Conservation (phyloP, 2,888 invertebrate species). For the Eupithecia tripunctaria region DNA sequence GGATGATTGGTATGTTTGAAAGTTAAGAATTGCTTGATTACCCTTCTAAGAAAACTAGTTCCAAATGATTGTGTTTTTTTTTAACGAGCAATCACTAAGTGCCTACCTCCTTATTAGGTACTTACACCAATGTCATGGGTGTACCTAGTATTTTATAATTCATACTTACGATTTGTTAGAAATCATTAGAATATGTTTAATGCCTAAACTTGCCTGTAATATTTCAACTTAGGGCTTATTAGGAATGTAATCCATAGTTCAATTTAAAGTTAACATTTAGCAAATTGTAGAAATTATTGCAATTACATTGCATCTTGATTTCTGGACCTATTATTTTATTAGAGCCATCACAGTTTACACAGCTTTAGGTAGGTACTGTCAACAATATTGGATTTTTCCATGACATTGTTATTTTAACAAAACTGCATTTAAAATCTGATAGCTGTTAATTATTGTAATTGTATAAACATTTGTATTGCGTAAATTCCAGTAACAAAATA, state of each 20-base stretch:
- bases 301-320: slow-evolving; percentile 6
- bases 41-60: slow-evolving; percentile 31
- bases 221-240: slow-evolving; percentile 65
- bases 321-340: slow-evolving; percentile 45
- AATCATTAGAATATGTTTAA: slow-evolving; percentile 54
- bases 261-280: slow-evolving; percentile 60
- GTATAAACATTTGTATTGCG: slow-evolving; percentile 76
- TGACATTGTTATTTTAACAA: slow-evolving; percentile 75
- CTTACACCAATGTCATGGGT: slow-evolving; percentile 72
- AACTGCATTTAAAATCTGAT: slow-evolving; percentile 81
- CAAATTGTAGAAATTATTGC: slow-evolving; percentile 50
- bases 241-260: slow-evolving; percentile 69
- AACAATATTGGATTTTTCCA: slow-evolving; percentile 66
- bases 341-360: slow-evolving; percentile 12
- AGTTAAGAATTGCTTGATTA: slow-evolving; percentile 8
- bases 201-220: slow-evolving; percentile 80
- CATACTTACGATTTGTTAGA: slow-evolving; percentile 21
- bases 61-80: slow-evolving; percentile 55
- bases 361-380: slow-evolving; percentile 39
- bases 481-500: slow-evolving; percentile 80
- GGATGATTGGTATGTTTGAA: not conserved
- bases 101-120: slow-evolving; percentile 46
- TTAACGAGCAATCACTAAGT: slow-evolving; percentile 57
- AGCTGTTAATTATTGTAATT: slow-evolving; percentile 81
- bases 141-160: slow-evolving; percentile 24